A percentile compares a stretch with the other conserved stretches of the same genome.
Evolutionary conservation across 2,888 invertebrate species (phyloP).

Genomic region (Alviniconcha strummeri): DNA sequence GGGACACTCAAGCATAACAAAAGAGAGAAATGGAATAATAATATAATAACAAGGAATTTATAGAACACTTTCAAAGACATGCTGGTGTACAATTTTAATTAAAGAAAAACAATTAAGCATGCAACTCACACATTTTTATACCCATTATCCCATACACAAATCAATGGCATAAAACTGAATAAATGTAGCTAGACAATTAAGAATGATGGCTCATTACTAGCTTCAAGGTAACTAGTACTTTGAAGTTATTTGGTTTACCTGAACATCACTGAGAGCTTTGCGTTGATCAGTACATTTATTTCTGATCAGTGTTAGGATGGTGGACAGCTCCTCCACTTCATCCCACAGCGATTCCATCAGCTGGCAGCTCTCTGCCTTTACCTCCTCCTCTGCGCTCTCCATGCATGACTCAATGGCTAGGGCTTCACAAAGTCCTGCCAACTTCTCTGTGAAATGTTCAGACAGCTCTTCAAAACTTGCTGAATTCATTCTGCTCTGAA

Average conservation of each 20-base stretch:
- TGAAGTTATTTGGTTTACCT: background rate
- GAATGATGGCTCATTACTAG: no score
- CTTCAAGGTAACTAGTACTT: no score
- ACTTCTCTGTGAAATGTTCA: conserved; percentile 44
- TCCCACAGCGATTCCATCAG: conserved; percentile 14
- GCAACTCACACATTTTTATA: background rate
- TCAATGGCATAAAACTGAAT: background rate
- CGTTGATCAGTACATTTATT: conserved; percentile 4
- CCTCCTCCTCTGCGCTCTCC: conserved; percentile 3
- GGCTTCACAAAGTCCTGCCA: background rate
- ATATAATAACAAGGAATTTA: no score
- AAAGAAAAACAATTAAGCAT: no score
- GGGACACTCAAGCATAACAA: no score
- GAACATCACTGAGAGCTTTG: background rate
- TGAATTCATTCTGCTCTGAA: conserved; percentile 23
- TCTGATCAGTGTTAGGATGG: conserved; percentile 4
- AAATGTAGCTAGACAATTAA: no score
- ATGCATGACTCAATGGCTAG: conserved; percentile 22
- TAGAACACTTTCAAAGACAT: no score
- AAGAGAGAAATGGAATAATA: no score
- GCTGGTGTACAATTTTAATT: no score
- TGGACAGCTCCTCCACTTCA: conserved; percentile 16
- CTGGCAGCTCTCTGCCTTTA: background rate
- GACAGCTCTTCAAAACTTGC: conserved; percentile 40
- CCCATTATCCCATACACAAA: background rate